Percentiles rank a stretch among this genome's conserved stretches.
These are phyloP conservation scores for Cephus runcator DNA, from an alignment of 2,888 invertebrate species.

Conservation along the genomic window DNA sequence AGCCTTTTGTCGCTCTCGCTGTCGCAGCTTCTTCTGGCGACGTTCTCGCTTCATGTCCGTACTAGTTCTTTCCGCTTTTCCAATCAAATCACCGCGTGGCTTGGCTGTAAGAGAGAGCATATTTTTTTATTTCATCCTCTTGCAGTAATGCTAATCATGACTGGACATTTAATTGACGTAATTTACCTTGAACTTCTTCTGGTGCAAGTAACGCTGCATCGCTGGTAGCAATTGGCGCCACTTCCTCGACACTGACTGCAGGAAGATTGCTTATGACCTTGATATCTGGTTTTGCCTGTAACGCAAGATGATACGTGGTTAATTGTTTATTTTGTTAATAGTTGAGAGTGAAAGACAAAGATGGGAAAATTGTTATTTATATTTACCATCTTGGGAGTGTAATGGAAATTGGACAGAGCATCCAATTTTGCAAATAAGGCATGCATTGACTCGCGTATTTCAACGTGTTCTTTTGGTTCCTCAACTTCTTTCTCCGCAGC, in stretches of 20 bases:
- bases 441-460: conserved; percentile 80
- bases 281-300: conserved; percentile 82
- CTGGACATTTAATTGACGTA: not conserved
- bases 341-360: conserved; percentile 4
- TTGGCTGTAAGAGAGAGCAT: conserved; percentile 55
- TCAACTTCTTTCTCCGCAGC: conserved; percentile 70
- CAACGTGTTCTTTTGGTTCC: conserved; percentile 81
- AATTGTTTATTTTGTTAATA: not conserved
- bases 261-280: conserved; percentile 92
- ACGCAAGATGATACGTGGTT: conserved; percentile 18
- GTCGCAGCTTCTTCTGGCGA: conserved; percentile 85
- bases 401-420: conserved; percentile 93
- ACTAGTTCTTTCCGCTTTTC: conserved; percentile 82
- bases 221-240: conserved; percentile 89
- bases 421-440: conserved; percentile 87
- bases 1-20: conserved; percentile 69
- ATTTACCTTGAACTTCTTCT: conserved; percentile 83
- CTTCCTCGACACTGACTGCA: conserved; percentile 94
- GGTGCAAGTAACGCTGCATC: conserved; percentile 90
- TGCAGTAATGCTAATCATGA: not conserved
- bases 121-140: conserved; percentile 8
- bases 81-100: conserved; percentile 69
- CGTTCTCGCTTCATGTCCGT: conserved; percentile 92
- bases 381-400: conserved; percentile 83
- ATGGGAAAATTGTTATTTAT: not conserved